Evolutionary conservation across 2,113 vertebrate species (phyloP).

Genomic region (Upupa epops): DNA sequence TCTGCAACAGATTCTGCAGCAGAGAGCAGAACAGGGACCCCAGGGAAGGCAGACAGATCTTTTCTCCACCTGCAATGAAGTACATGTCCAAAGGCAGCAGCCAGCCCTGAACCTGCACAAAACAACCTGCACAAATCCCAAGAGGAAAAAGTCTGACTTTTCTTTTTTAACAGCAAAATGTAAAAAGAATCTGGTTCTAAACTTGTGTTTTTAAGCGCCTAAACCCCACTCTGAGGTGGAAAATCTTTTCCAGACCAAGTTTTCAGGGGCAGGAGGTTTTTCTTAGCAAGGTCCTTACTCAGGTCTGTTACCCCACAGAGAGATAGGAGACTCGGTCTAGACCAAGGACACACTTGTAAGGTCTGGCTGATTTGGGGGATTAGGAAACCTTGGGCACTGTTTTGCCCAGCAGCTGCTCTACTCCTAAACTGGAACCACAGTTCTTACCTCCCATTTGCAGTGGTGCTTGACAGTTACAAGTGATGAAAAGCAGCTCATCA

Average conservation of each 20-base stretch:
- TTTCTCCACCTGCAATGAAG: background rate
- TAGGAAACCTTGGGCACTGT: background rate
- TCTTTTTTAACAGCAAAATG: background rate
- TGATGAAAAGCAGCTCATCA: background rate
- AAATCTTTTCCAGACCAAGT: background rate
- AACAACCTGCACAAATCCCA: background rate
- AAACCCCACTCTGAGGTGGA: background rate
- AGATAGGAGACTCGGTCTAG: background rate
- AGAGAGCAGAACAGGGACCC: background rate
- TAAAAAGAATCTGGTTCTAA: background rate
- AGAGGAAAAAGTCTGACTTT: background rate
- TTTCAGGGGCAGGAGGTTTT: background rate
- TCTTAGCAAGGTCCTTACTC: accelerated
- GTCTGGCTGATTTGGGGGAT: background rate
- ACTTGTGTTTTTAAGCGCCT: background rate
- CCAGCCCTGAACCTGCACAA: background rate
- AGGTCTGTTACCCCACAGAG: background rate
- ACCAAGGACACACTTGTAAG: too few relatives aligned
- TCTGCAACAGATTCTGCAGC: accelerated
- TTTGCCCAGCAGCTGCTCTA: background rate
- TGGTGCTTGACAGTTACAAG: background rate
- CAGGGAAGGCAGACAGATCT: background rate
- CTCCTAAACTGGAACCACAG: background rate
- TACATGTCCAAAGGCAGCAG: background rate
- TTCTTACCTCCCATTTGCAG: background rate